phyloP scores from a whole-genome alignment of 2,797 vertebrate species.

The Gouania willdenowi region DNA sequence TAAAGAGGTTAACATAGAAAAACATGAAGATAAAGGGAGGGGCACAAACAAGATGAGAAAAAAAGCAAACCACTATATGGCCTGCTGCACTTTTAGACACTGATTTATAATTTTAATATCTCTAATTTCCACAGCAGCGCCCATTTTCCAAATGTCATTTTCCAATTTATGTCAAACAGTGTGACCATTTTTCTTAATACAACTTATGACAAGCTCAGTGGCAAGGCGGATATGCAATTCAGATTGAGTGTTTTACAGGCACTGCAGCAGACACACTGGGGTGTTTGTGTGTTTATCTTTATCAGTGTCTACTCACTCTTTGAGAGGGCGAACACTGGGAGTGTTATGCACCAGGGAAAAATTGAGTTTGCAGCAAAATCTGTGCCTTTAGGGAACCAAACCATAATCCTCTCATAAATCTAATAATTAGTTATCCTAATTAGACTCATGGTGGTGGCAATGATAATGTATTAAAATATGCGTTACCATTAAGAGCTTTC shows the following conservation, averaged over 20 bases:
- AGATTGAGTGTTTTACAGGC: constrained; percentile 80
- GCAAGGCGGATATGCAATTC: constrained; percentile 82
- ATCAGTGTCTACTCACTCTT: constrained; percentile 69
- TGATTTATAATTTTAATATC: constrained; percentile 96
- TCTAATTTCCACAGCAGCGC: constrained; percentile 85
- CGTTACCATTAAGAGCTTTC: constrained; percentile 70
- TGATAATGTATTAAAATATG: constrained; percentile 81
- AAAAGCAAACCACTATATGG: constrained; percentile 42
- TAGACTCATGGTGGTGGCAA: constrained; percentile 72
- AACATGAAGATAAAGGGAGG: constrained; percentile 26
- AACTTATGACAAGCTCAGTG: constrained; percentile 84
- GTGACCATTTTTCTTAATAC: constrained; percentile 90
- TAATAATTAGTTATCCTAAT: constrained; percentile 77
- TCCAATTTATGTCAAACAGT: constrained; percentile 89
- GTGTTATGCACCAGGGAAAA: constrained; percentile 43
- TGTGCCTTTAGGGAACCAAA: constrained; percentile 66
- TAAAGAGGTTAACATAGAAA: constrained; percentile 23
- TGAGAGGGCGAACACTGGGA: constrained; percentile 44
- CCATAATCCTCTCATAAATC: constrained; percentile 74
- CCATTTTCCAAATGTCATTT: constrained; percentile 89
- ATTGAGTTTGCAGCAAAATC: constrained; percentile 61
- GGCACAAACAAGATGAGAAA: constrained; percentile 19
- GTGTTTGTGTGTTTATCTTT: constrained; percentile 79
- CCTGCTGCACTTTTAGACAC: constrained; percentile 74
- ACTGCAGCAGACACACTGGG: constrained; percentile 56